These are phyloP conservation scores for Labrus mixtus DNA, from an alignment of 2,113 vertebrate species.

Conservation along the genomic window DNA sequence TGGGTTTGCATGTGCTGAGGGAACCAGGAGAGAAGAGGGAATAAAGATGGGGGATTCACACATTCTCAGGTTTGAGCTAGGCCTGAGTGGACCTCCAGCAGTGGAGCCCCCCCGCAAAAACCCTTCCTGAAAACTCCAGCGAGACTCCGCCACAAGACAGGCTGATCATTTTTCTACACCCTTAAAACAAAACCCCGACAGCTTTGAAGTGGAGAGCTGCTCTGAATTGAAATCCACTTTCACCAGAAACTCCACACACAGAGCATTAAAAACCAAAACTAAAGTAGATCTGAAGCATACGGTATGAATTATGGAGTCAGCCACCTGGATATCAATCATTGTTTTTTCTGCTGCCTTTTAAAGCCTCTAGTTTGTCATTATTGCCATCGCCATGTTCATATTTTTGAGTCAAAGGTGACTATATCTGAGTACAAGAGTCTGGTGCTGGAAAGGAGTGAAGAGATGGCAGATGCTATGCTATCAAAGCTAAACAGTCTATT, in stretches of 20 bases:
- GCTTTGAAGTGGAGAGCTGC: constrained; percentile 40
- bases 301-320: not conserved
- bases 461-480: too few relatives aligned
- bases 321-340: not conserved
- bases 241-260: constrained; percentile 25
- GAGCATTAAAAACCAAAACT: constrained; percentile 44
- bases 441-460: not conserved
- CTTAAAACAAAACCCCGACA: constrained; percentile 24
- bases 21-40: constrained; percentile 44
- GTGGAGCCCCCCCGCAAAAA: constrained; percentile 29
- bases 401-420: not conserved
- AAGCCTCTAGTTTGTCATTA: not conserved
- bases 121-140: constrained; percentile 37
- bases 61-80: constrained; percentile 45
- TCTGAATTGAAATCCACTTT: constrained; percentile 52
- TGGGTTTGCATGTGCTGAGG: constrained; percentile 44
- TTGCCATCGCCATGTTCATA: not conserved
- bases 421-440: not conserved
- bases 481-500: too few relatives aligned
- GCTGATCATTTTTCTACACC: constrained; percentile 59
- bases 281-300: constrained; percentile 31
- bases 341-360: not conserved
- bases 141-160: constrained; percentile 49
- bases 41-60: constrained; percentile 64
- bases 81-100: constrained; percentile 66